phyloP scores from a whole-genome alignment of 2,113 vertebrate genomes.

The Neomonachus schauinslandi region DNA sequence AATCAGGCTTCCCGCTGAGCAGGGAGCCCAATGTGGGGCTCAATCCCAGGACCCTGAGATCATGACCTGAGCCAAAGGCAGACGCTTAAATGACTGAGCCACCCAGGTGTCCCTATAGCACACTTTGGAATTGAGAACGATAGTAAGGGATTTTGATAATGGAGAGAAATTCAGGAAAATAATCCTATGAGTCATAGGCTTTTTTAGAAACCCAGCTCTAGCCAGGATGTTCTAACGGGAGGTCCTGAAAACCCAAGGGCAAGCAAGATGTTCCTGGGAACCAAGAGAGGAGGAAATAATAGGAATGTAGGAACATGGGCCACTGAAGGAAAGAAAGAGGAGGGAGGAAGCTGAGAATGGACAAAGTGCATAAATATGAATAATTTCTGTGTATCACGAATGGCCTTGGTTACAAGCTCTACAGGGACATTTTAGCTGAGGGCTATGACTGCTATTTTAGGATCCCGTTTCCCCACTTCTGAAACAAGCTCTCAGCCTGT shows the following conservation, averaged over 20 bases:
- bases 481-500: neutral
- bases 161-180: neutral
- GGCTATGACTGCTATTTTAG: neutral
- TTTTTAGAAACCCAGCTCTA: slow-evolving; percentile 5
- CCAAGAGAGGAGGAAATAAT: neutral
- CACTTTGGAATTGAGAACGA: neutral
- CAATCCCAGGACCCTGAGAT: neutral
- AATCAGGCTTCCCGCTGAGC: neutral
- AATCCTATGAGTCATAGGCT: neutral
- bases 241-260: neutral
- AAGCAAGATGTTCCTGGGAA: neutral
- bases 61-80: neutral
- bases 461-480: neutral
- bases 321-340: neutral
- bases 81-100: neutral
- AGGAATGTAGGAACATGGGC: neutral
- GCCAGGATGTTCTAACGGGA: neutral
- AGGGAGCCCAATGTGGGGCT: neutral
- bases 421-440: neutral
- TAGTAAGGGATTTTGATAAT: neutral
- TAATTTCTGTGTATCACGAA: neutral
- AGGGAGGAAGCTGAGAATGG: neutral
- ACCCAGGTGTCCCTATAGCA: neutral
- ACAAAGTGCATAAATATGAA: neutral
- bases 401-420: neutral